These are phyloP conservation scores for Pristionchus entomophagus DNA, from an alignment of 2,888 invertebrate species.

Conservation along the genomic window DNA sequence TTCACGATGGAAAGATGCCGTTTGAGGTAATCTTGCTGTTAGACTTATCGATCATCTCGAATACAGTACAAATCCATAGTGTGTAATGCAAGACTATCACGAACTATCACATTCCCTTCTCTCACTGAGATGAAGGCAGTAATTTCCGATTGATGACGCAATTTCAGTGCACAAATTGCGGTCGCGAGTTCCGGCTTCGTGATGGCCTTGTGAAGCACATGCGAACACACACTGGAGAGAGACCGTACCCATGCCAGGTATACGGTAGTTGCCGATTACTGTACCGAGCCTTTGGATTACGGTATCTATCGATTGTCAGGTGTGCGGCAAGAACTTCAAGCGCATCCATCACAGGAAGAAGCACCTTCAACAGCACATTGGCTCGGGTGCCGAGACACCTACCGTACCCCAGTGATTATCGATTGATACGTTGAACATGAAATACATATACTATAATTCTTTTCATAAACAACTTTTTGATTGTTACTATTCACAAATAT, in stretches of 20 bases:
- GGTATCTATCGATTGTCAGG: background rate
- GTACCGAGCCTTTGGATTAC: too few species aligned
- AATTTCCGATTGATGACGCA: background rate
- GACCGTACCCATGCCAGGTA: slow-evolving; percentile 44
- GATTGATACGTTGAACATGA: background rate
- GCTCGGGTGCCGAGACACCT: background rate
- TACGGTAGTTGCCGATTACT: background rate
- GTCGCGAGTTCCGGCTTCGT: slow-evolving; percentile 42
- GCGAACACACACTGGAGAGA: slow-evolving; percentile 43
- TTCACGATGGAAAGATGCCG: slow-evolving; percentile 46
- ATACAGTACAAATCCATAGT: too few species aligned
- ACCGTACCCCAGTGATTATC: slow-evolving; percentile 28
- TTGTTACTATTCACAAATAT: too few species aligned
- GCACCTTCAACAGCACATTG: slow-evolving; percentile 37
- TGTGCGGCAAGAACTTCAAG: slow-evolving; percentile 49
- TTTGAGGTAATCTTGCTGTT: slow-evolving; percentile 13
- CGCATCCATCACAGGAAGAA: slow-evolving; percentile 47
- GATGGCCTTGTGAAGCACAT: slow-evolving; percentile 48
- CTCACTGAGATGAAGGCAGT: background rate
- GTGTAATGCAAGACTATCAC: too few species aligned
- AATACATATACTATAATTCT: too few species aligned
- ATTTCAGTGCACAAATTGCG: slow-evolving; percentile 43
- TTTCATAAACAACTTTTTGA: too few species aligned
- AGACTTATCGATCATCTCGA: background rate
- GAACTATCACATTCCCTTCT: too few species aligned